Conservation (phyloP, 2,113 vertebrate species). For the Tapirus terrestris region DNA sequence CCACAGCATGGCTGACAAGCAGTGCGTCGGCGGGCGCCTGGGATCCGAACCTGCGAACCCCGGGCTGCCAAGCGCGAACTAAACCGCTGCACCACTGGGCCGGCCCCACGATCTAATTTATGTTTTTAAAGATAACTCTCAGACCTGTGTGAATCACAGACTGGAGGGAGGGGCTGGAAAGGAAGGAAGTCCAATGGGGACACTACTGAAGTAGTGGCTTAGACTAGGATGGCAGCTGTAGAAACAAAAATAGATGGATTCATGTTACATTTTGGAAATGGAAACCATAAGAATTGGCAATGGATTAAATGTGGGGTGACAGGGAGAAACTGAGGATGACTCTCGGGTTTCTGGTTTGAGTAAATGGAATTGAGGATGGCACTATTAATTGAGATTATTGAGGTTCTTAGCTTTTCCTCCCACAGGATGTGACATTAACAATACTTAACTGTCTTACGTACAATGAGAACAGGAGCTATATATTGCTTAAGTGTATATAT, state of each 20-base stretch:
- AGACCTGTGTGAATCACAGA: not conserved
- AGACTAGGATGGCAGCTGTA: not conserved
- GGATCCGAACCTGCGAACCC: too few species aligned
- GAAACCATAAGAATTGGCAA: not conserved
- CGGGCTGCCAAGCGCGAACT: too few species aligned
- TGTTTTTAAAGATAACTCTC: not conserved
- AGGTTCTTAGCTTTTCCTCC: not conserved
- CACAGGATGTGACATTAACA: not conserved
- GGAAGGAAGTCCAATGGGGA: not conserved
- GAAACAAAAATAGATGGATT: not conserved
- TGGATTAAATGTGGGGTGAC: not conserved
- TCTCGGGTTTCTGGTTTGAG: not conserved
- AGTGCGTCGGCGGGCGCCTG: too few species aligned
- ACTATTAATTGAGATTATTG: too few species aligned
- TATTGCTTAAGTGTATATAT: accelerated
- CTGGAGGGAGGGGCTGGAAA: not conserved
- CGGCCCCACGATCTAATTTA: not conserved
- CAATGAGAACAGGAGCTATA: not conserved
- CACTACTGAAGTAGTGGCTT: not conserved
- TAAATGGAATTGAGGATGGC: accelerated
- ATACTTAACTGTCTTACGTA: not conserved
- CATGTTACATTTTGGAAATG: not conserved
- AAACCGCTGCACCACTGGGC: too few species aligned
- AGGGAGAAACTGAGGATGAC: not conserved
- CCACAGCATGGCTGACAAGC: too few species aligned